Percentiles rank a stretch among this genome's conserved stretches.
These are phyloP conservation scores for Acanthurus lineatus DNA, from an alignment of 2,797 vertebrate species.

Conservation along the genomic window DNA sequence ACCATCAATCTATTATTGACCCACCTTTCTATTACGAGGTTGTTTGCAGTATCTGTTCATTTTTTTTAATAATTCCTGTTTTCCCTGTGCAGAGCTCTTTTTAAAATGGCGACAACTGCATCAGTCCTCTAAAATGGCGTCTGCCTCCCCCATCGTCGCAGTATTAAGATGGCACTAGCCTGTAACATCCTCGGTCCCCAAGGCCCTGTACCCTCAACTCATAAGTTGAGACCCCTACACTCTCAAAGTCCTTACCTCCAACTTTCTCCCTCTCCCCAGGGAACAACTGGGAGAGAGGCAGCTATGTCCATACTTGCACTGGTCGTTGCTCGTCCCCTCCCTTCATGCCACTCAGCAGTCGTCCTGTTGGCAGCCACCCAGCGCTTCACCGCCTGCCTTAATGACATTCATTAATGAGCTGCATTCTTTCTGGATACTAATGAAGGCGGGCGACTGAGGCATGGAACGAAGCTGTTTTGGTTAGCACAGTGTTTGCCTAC, in stretches of 20 bases:
- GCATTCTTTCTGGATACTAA: constrained; percentile 60
- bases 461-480: constrained; percentile 14
- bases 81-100: neutral
- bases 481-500: constrained; percentile 12
- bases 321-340: constrained; percentile 38
- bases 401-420: constrained; percentile 72
- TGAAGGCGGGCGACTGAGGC: constrained; percentile 43
- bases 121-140: constrained; percentile 55
- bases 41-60: neutral
- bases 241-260: constrained; percentile 22
- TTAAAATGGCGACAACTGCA: constrained; percentile 56
- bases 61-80: neutral
- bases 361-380: constrained; percentile 70
- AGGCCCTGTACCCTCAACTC: neutral
- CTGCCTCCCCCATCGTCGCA: constrained; percentile 11
- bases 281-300: constrained; percentile 35
- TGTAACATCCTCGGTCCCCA: neutral
- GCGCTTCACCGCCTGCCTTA: constrained; percentile 54
- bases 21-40: neutral
- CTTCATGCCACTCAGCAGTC: constrained; percentile 47
- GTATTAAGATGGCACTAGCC: constrained; percentile 9
- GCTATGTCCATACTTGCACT: constrained; percentile 45
- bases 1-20: neutral
- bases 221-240: constrained; percentile 36
- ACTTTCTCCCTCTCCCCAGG: constrained; percentile 27